phyloP scores from a whole-genome alignment of 2,888 invertebrate species.

The Frankliniella intonsa region DNA sequence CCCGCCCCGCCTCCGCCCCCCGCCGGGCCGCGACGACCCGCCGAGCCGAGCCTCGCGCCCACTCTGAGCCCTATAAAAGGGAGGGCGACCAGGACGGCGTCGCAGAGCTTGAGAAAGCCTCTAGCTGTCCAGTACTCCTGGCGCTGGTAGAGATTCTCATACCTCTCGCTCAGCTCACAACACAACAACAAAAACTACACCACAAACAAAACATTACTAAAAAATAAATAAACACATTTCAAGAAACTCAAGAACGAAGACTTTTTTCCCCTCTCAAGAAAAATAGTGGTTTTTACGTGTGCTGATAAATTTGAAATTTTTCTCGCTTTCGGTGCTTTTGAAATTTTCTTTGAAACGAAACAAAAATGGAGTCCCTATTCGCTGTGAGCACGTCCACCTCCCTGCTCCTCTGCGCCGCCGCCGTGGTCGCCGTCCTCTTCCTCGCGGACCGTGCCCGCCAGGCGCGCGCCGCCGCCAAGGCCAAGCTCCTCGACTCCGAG shows the following conservation, averaged over 20 bases:
- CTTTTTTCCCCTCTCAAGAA: background rate
- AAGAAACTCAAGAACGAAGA: constrained; percentile 11
- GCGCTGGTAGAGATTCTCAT: constrained; percentile 19
- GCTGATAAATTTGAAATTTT: background rate
- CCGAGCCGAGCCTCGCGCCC: background rate
- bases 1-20: background rate
- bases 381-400: constrained; percentile 7
- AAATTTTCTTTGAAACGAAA: background rate
- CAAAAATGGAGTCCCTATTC: constrained; percentile 8
- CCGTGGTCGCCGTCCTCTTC: background rate
- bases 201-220: background rate
- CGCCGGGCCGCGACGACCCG: background rate
- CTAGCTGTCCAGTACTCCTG: constrained; percentile 21
- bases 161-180: constrained; percentile 23
- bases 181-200: background rate
- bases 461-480: constrained; percentile 17
- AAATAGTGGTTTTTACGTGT: background rate
- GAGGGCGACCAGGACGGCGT: background rate
- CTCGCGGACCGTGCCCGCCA: constrained; percentile 8
- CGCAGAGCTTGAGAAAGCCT: constrained; percentile 26
- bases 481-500: constrained; percentile 16
- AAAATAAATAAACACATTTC: background rate
- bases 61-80: background rate
- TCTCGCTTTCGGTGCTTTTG: background rate
- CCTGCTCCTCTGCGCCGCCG: constrained; percentile 7